Conservation (phyloP, 2,888 invertebrate species). For the Erynnis tages region DNA sequence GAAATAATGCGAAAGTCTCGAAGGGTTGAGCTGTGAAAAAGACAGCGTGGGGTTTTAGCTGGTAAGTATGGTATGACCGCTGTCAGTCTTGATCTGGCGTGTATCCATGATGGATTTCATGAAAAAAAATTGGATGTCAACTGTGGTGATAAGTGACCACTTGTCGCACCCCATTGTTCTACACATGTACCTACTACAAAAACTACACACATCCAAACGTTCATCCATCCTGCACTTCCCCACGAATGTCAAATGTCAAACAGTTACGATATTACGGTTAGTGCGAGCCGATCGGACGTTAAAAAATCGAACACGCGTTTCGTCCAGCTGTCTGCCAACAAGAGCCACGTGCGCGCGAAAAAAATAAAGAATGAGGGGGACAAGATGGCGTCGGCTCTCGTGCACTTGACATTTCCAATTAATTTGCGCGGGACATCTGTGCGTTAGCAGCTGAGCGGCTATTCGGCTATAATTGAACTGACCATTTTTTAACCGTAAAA, state of each 20-base stretch:
- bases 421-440: slow-evolving; percentile 80
- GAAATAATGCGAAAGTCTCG: too few relatives aligned
- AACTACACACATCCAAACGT: slow-evolving; percentile 58
- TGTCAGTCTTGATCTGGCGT: too few relatives aligned
- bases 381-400: slow-evolving; percentile 67
- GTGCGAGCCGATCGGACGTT: slow-evolving; percentile 40
- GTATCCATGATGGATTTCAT: too few relatives aligned
- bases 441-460: slow-evolving; percentile 74
- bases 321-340: slow-evolving; percentile 73
- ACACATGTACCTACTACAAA: too few relatives aligned
- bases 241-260: slow-evolving; percentile 55
- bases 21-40: too few relatives aligned
- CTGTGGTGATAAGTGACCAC: too few relatives aligned
- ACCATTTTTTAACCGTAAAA: too few relatives aligned
- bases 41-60: too few relatives aligned
- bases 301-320: slow-evolving; percentile 55
- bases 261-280: slow-evolving; percentile 38
- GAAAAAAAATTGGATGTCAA: too few relatives aligned
- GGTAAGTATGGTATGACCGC: too few relatives aligned
- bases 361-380: slow-evolving; percentile 63
- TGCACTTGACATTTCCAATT: slow-evolving; percentile 82
- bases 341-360: slow-evolving; percentile 72
- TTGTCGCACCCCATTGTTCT: too few relatives aligned
- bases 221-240: slow-evolving; percentile 55
- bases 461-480: slow-evolving; percentile 48